Evolutionary conservation across 2,888 invertebrate species (phyloP).

Genomic region (Sepiola atlantica): DNA sequence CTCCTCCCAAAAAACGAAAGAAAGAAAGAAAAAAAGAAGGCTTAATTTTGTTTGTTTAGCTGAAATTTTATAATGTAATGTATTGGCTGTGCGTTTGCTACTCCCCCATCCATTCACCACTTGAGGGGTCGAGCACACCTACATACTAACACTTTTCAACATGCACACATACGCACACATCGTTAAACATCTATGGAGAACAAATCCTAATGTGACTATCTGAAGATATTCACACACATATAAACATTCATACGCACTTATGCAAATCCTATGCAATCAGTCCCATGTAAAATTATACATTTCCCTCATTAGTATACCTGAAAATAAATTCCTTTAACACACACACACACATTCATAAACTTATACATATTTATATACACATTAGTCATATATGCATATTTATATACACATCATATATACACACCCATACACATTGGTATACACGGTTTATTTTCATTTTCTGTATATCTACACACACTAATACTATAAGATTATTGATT

Average conservation of each 20-base stretch:
- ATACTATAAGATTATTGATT: too few species aligned
- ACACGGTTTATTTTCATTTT: background rate
- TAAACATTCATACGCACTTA: background rate
- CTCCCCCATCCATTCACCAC: background rate
- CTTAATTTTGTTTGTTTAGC: background rate
- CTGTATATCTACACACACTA: too few species aligned
- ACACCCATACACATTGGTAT: background rate
- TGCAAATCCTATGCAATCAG: background rate
- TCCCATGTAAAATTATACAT: background rate
- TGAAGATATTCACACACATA: background rate
- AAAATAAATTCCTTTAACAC: background rate
- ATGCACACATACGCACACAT: background rate
- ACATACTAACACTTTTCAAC: background rate
- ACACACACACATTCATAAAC: background rate
- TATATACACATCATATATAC: too few species aligned
- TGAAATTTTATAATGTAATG: conserved; percentile 14
- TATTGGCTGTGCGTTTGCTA: background rate
- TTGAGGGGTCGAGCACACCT: background rate
- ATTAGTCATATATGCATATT: too few species aligned
- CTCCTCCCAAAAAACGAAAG: too few species aligned
- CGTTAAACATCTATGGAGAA: background rate
- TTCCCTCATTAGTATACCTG: background rate
- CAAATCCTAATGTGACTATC: background rate
- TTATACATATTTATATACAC: background rate
- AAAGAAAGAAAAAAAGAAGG: background rate